Evolutionary conservation across 2,888 invertebrate species (phyloP).

Genomic region (Aleiodes leptofemur): DNA sequence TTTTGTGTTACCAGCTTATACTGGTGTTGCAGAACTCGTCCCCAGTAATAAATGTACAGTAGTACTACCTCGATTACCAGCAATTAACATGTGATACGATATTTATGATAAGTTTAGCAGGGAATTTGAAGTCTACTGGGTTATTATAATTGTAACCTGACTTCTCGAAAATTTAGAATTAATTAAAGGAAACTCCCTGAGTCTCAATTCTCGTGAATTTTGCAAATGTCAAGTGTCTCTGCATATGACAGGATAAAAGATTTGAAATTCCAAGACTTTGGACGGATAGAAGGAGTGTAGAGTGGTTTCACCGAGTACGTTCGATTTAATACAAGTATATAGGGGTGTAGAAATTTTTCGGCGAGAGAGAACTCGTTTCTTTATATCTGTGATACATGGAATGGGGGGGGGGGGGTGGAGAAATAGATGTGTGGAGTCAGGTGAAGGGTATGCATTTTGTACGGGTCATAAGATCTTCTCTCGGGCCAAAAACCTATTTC

Average conservation of each 20-base stretch:
- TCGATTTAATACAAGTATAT: slow-evolving; percentile 61
- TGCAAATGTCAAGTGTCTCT: background rate
- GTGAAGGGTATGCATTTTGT: slow-evolving; percentile 69
- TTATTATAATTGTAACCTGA: background rate
- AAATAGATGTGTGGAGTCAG: slow-evolving; percentile 18
- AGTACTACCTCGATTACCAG: background rate
- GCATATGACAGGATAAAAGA: slow-evolving; percentile 27
- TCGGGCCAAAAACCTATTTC: slow-evolving; percentile 49
- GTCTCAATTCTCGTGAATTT: background rate
- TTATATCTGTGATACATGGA: background rate
- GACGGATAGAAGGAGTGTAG: slow-evolving; percentile 52
- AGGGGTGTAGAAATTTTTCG: slow-evolving; percentile 39
- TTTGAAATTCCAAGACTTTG: background rate
- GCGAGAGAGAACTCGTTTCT: slow-evolving; percentile 38
- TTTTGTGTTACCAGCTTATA: slow-evolving; percentile 11
- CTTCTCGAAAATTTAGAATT: too few relatives aligned
- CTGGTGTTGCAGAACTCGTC: background rate
- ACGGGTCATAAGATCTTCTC: slow-evolving; percentile 69
- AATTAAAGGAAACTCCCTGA: too few relatives aligned
- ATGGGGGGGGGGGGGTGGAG: slow-evolving; percentile 12
- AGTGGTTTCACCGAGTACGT: slow-evolving; percentile 61
- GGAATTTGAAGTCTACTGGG: background rate
- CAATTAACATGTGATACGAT: slow-evolving; percentile 18
- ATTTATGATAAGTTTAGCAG: slow-evolving; percentile 16
- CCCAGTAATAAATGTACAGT: slow-evolving; percentile 17